A percentile compares a stretch with the other conserved stretches of the same genome.
phyloP scores from a whole-genome alignment of 2,888 invertebrate species.

The Amphipyra berbera region DNA sequence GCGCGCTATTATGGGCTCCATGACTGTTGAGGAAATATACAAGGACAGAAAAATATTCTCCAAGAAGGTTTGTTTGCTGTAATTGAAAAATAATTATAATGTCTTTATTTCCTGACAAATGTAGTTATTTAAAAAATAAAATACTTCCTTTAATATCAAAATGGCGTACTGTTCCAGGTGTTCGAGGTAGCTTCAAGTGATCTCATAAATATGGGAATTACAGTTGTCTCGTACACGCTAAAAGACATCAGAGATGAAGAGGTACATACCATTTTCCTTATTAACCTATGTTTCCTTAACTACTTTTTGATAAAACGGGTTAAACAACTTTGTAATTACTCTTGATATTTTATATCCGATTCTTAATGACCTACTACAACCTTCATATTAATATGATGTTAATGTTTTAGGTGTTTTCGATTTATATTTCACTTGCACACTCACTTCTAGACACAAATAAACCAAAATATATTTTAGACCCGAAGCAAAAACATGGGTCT shows the following conservation, averaged over 20 bases:
- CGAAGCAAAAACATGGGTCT: no score
- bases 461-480: conserved; percentile 4
- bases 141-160: neutral
- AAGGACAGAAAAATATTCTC: conserved; percentile 99
- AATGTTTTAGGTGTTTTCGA: conserved; percentile 1
- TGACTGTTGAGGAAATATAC: conserved; percentile 99
- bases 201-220: conserved; percentile 98
- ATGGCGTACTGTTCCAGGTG: conserved; percentile 86
- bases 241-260: conserved; percentile 98
- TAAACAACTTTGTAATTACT: neutral
- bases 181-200: conserved; percentile 98
- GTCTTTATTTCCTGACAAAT: no score
- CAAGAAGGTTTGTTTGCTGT: conserved; percentile 87
- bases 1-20: conserved; percentile 98
- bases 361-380: conserved; percentile 1
- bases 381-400: no score
- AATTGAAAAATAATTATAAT: no score
- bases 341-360: neutral
- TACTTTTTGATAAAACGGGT: neutral
- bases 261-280: conserved; percentile 87
- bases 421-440: conserved; percentile 14
- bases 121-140: no score
- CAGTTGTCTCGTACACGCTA: conserved; percentile 97
- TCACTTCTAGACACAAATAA: conserved; percentile 11
- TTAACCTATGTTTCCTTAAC: conserved; percentile 7